Conservation (phyloP, 2,797 vertebrate genomes). For the Notolepis coatsorum region DNA sequence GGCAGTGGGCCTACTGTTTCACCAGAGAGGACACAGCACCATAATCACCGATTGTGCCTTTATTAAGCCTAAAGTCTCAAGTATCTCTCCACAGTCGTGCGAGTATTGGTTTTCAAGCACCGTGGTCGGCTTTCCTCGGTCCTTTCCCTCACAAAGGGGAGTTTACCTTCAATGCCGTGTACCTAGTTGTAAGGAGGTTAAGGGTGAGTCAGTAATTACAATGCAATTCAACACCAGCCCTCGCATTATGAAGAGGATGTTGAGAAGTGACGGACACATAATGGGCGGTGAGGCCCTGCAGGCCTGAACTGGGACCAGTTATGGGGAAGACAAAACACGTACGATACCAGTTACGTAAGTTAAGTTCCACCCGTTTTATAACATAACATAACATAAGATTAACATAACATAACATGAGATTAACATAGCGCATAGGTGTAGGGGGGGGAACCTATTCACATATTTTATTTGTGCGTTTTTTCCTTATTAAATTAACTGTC, state of each 20-base stretch:
- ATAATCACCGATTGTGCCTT: no score
- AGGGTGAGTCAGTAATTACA: slow-evolving; percentile 61
- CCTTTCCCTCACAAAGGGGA: slow-evolving; percentile 61
- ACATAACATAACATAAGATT: no score
- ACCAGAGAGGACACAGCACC: no score
- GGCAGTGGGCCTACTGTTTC: neutral
- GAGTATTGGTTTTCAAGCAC: slow-evolving; percentile 51
- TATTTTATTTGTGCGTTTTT: no score
- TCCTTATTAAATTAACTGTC: no score
- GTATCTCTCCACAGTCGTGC: slow-evolving; percentile 48
- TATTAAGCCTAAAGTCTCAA: slow-evolving; percentile 45
- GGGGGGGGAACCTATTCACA: no score
- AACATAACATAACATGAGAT: no score
- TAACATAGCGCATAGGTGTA: no score
- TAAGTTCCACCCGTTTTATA: neutral
- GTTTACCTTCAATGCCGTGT: slow-evolving; percentile 62
- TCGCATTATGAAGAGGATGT: slow-evolving; percentile 30
- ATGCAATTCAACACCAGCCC: slow-evolving; percentile 65
- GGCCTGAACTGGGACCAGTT: neutral
- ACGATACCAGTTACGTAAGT: no score
- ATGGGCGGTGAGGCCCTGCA: slow-evolving; percentile 12
- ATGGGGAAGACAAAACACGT: neutral
- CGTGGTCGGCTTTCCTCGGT: slow-evolving; percentile 56
- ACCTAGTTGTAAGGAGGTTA: slow-evolving; percentile 46
- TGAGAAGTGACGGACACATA: slow-evolving; percentile 16